Percentiles rank a stretch among this genome's conserved stretches.
These are phyloP conservation scores for Drosophila kikkawai DNA, from an alignment of 1,140 invertebrate species.

Conservation along the genomic window DNA sequence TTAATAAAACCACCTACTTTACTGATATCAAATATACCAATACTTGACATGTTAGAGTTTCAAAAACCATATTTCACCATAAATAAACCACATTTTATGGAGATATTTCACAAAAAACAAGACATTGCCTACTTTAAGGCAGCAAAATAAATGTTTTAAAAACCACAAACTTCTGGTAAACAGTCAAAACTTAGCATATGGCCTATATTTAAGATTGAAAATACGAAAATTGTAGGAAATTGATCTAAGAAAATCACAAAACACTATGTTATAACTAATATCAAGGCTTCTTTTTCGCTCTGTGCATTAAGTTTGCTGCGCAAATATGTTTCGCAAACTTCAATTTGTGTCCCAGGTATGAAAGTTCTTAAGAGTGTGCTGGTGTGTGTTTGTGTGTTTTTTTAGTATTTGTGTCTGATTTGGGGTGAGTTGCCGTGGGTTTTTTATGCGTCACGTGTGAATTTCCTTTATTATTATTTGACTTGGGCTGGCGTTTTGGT, in stretches of 20 bases:
- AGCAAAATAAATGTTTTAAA: not conserved
- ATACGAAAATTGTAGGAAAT: not conserved
- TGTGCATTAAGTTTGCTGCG: constrained; percentile 33
- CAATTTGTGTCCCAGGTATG: constrained; percentile 45
- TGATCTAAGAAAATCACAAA: rapidly evolving
- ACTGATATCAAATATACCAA: not conserved
- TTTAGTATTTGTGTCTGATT: constrained; percentile 22
- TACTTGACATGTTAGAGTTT: too few species aligned
- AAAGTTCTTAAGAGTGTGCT: constrained; percentile 32
- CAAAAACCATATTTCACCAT: not conserved
- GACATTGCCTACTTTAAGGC: not conserved
- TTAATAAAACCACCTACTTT: too few species aligned
- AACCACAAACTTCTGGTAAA: not conserved
- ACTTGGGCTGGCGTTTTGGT: constrained; percentile 50
- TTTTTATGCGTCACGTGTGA: constrained; percentile 82
- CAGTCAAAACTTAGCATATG: not conserved
- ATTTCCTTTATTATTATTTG: constrained; percentile 82
- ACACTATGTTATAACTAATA: too few species aligned
- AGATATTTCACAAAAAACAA: not conserved
- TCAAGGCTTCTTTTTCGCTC: not conserved
- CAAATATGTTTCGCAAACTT: constrained; percentile 56
- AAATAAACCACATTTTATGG: too few species aligned
- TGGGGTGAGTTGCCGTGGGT: constrained; percentile 23
- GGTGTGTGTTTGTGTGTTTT: constrained; percentile 20
- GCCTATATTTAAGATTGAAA: not conserved